Evolutionary conservation across 2,888 invertebrate genomes (phyloP).

Genomic region (Nomada hirtipes): DNA sequence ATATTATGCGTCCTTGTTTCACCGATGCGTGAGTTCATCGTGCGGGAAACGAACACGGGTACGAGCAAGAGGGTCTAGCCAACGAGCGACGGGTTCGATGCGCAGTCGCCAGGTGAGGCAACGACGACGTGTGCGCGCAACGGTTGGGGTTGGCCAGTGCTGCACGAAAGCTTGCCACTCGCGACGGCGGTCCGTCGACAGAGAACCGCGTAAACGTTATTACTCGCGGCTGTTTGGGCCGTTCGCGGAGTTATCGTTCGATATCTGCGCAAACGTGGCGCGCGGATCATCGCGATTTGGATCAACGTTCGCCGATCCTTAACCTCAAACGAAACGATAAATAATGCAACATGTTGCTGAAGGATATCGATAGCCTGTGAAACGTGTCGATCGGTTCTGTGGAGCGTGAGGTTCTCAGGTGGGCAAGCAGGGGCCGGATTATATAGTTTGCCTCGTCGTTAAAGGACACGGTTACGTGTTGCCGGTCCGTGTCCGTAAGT

Average conservation of each 20-base stretch:
- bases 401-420: conserved; percentile 16
- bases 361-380: conserved; percentile 43
- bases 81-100: conserved; percentile 71
- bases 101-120: conserved; percentile 83
- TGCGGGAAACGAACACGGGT: conserved; percentile 20
- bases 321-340: conserved; percentile 55
- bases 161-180: conserved; percentile 61
- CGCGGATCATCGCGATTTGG: neutral
- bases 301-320: conserved; percentile 45
- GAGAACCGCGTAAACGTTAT: conserved; percentile 38
- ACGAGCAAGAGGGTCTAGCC: conserved; percentile 50
- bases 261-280: conserved; percentile 29
- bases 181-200: conserved; percentile 60
- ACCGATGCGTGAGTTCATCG: conserved; percentile 12
- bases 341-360: conserved; percentile 47
- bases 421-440: neutral
- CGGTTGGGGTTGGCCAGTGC: conserved; percentile 63
- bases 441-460: no score
- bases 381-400: conserved; percentile 20
- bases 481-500: conserved; percentile 1
- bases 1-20: conserved; percentile 14
- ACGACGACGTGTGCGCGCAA: conserved; percentile 67
- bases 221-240: conserved; percentile 32
- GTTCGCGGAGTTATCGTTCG: conserved; percentile 17
- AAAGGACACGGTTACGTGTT: conserved; percentile 35